These are phyloP conservation scores for Allacma fusca DNA, from an alignment of 2,888 invertebrate species.

Conservation along the genomic window DNA sequence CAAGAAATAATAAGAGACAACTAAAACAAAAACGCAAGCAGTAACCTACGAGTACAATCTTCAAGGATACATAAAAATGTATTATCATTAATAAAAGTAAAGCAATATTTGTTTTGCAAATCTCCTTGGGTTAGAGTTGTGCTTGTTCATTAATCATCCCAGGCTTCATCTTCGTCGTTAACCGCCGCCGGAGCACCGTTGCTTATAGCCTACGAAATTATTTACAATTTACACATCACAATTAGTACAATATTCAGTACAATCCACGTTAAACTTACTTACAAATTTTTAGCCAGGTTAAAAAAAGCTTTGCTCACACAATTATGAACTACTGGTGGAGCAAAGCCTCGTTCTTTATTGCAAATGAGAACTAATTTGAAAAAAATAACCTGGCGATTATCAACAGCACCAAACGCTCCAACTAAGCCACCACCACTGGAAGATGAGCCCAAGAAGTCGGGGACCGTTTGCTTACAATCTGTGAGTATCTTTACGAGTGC, in stretches of 20 bases:
- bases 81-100: too few relatives aligned
- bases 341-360: not conserved
- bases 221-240: too few relatives aligned
- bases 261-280: not conserved
- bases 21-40: too few relatives aligned
- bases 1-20: too few relatives aligned
- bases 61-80: too few relatives aligned
- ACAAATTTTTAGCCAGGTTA: not conserved
- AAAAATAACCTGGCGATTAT: conserved; percentile 72
- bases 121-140: not conserved
- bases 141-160: conserved; percentile 34
- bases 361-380: not conserved
- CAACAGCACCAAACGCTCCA: conserved; percentile 74
- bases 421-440: conserved; percentile 63
- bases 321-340: not conserved
- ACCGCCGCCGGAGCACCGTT: conserved; percentile 36
- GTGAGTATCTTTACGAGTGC: conserved; percentile 77
- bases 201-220: not conserved
- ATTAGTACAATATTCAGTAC: not conserved
- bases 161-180: conserved; percentile 47
- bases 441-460: conserved; percentile 74
- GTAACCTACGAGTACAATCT: too few relatives aligned
- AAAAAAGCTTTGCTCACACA: not conserved
- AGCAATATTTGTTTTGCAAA: too few relatives aligned
- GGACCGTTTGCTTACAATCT: conserved; percentile 80